Base-by-base conservation (phyloP, 2,888 invertebrate species). In the Noctua pronuba region DNA sequence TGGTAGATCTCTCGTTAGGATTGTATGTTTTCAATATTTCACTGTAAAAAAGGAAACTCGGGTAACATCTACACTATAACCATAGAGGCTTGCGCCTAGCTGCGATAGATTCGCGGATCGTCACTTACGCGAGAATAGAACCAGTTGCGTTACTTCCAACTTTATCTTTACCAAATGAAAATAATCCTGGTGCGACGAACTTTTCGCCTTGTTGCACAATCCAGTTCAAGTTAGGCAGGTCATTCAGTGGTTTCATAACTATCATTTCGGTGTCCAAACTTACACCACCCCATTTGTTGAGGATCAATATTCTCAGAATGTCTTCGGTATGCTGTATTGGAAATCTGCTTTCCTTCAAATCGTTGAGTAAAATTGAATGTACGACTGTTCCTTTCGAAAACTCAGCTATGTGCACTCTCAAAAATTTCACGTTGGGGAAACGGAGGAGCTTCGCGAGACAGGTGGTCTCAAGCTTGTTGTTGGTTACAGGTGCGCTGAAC, bases 211-310 rank as follows among this genome's bases (percentile, higher is more conserved):
- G 80, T 55, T 82, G 97, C 94, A 94, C 97, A 88, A 97, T 80
- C 80, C 80, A 97, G 91, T 98, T 97, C 18, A n/a, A 90, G 88
- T 18, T n/a, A 18, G 89, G 93, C n/a, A 97, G 89, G 11, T 92
- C 89, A 94, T 83, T 97, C 97, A 62, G 97, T 95, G 13, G 35
- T 71, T 52, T 80, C 6, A 78, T 64, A n/a, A 98, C 97, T n/a
- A 98, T 96, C 2, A 98, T 97, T 90, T 98, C 98, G 84, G 98
- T 93, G 89, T 98, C 98, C 73, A 98, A 91, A 90, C 98, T 98
- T 67, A 98, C 97, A 0, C 98, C 98, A 18, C 98, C 98, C 90
- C 97, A 98, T 90, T 97, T 98, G 97, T 97, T 98, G 0, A 98
- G 93, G 0, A 97, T 97, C 62, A 97, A 90, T 85, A 97, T 97